Conservation (phyloP, 2,797 vertebrate species). For the Cirrhinus molitorella region DNA sequence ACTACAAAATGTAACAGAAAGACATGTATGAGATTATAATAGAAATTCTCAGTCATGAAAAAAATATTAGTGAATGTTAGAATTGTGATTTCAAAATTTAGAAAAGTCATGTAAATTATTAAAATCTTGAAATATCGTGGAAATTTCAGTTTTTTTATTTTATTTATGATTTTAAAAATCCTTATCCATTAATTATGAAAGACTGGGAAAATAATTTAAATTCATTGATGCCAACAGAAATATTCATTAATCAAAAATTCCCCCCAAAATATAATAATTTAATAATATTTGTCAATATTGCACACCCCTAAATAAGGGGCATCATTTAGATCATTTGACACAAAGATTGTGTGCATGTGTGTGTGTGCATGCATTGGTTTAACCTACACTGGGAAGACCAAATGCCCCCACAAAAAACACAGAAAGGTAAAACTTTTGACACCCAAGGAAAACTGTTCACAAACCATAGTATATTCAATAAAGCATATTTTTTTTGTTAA, state of each 20-base stretch:
- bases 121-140: background rate
- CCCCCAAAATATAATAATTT: no score
- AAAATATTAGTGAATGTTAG: background rate
- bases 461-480: no score
- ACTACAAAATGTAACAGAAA: background rate
- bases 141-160: background rate
- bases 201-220: background rate
- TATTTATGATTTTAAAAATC: background rate
- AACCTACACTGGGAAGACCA: no score
- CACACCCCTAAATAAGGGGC: no score
- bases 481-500: no score
- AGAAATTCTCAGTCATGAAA: background rate
- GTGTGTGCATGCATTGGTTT: no score
- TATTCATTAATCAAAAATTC: background rate
- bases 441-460: no score
- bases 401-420: no score
- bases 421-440: no score
- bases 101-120: background rate
- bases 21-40: background rate
- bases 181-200: background rate
- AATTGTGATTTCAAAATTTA: background rate
- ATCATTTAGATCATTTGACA: no score
- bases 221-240: background rate
- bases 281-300: no score
- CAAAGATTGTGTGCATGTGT: no score